These are phyloP conservation scores for Acholoe squamosa DNA, from an alignment of 2,888 invertebrate species.

Conservation along the genomic window DNA sequence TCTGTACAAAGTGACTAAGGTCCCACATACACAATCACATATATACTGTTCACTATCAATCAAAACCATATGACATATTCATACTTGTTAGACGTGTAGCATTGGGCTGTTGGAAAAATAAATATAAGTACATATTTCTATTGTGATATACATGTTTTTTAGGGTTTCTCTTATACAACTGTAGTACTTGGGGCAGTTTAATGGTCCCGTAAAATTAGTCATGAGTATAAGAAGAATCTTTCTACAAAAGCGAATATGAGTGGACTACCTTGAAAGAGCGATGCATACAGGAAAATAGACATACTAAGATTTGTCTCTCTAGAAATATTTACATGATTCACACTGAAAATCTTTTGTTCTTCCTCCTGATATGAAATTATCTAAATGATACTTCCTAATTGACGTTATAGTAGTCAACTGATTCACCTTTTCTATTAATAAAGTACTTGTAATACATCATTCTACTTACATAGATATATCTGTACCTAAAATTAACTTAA, in stretches of 20 bases:
- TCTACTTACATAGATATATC: not conserved
- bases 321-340: not conserved
- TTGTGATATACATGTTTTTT: not conserved
- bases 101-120: not conserved
- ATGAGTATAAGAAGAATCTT: not conserved
- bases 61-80: no score
- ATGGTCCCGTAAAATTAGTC: not conserved
- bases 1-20: no score
- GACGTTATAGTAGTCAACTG: no score
- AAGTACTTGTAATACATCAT: not conserved
- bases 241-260: not conserved
- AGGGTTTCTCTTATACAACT: not conserved
- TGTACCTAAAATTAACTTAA: not conserved
- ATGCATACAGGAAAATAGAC: slow-evolving; percentile 15
- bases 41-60: no score
- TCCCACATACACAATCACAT: no score
- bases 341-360: not conserved
- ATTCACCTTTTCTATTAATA: not conserved
- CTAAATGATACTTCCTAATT: not conserved
- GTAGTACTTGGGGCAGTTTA: not conserved
- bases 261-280: not conserved
- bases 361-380: not conserved
- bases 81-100: no score
- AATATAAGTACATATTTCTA: not conserved
- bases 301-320: not conserved